Evolutionary conservation across 2,113 vertebrate species (phyloP).

Genomic region (Ammodytes marinus): DNA sequence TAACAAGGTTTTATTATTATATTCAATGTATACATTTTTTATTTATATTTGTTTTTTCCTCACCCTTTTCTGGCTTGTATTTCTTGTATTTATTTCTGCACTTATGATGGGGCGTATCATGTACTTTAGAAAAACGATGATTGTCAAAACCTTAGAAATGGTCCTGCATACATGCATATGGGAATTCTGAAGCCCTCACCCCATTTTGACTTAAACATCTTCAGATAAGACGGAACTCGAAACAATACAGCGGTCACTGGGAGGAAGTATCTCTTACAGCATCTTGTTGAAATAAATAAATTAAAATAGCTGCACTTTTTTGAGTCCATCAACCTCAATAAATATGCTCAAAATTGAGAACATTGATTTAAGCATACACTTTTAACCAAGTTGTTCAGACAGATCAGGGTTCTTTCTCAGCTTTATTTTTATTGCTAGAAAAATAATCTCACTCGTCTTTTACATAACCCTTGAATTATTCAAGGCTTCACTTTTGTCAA

Average conservation of each 20-base stretch:
- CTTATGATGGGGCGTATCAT: background rate
- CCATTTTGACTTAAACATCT: slow-evolving; percentile 18
- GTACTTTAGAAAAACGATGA: background rate
- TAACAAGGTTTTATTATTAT: background rate
- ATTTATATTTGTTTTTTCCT: background rate
- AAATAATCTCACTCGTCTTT: slow-evolving; percentile 4
- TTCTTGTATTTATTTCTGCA: background rate
- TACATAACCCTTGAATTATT: background rate
- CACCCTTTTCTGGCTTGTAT: background rate
- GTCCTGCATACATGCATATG: background rate
- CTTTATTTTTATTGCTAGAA: background rate
- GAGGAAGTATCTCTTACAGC: slow-evolving; percentile 6
- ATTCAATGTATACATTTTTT: background rate
- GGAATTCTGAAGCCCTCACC: background rate
- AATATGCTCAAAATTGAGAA: background rate
- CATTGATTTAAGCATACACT: background rate
- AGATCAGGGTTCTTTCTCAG: background rate
- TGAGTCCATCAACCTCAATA: background rate
- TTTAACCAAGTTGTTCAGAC: background rate
- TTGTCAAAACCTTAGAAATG: background rate
- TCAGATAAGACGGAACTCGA: background rate
- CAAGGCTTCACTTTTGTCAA: slow-evolving; percentile 19
- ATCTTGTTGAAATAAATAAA: background rate
- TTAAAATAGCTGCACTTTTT: slow-evolving; percentile 9
- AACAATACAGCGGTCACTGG: background rate